Evolutionary conservation across 2,888 invertebrate species (phyloP), one percentile per base, ranked within the genome.

Genomic region (Zygogramma bicolorata): DNA sequence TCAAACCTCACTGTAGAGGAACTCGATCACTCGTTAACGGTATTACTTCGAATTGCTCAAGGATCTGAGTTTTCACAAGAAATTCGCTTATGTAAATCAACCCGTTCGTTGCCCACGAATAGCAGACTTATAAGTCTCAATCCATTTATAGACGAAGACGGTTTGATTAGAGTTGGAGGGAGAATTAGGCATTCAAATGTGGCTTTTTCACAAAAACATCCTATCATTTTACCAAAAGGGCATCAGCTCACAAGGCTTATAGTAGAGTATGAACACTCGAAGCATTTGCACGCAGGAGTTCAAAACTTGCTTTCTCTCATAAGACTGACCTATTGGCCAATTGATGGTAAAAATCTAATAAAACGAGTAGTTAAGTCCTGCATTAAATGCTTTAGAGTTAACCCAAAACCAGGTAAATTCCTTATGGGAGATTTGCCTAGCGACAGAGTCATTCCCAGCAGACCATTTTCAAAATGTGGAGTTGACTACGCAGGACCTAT

Each of bases 341-440:
- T 71, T 58, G 53, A 57, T 53, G 68, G 62, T 15, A 59, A 65
- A 59, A 53, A 49, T 63, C 25, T 31, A 8, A 42, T 71, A 13
- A 65, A 57, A 42, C 49, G 27, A 13, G 57, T 71, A 29, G 25
- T 65, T 18, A 46, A 61, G n/a, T 46, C 20, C 40, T 65, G 49
- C 57, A 7, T 68, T 15, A 61, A n/a, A n/a, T 68, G 71, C 65
- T 71, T 68, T 65, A 38, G 67, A 59, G 42, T n/a, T 8, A 58
- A 42, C 13, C 67, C 67, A 27, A 5, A 27, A 46, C 38, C 34
- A 25, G 13, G 25, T 27, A 53, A 53, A 29, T 40, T 53, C 13
- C 46, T 68, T 15, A 68, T 62, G 61, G 38, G 42, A 49, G 27
- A 65, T 18, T 65, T 65, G n/a, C 65, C 65, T 1, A 27, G 20